Percentiles rank a stretch among this genome's conserved stretches.
These are phyloP conservation scores for Papilio polytes DNA, from an alignment of 1,140 invertebrate genomes.

Conservation along the genomic window DNA sequence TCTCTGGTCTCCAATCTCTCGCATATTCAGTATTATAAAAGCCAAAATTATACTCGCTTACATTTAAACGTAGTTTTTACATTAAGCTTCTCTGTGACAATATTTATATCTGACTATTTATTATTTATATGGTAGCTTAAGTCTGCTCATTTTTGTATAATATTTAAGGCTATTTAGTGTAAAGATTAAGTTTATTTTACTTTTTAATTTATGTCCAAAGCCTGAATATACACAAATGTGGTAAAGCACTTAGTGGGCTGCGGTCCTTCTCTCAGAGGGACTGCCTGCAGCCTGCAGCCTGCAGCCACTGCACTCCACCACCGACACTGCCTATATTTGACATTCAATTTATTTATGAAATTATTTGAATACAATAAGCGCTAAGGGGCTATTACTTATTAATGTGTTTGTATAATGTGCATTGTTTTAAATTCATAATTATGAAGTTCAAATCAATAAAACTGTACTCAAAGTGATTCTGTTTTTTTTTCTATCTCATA, in stretches of 20 bases:
- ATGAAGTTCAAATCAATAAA: neutral
- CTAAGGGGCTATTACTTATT: neutral
- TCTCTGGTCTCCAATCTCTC: neutral
- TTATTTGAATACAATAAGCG: neutral
- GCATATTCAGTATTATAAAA: constrained; percentile 58
- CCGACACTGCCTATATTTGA: neutral
- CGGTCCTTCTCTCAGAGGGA: too few relatives aligned
- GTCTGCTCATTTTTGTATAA: constrained; percentile 42
- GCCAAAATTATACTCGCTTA: constrained; percentile 54
- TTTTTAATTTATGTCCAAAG: neutral
- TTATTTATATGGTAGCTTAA: constrained; percentile 48
- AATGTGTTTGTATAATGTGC: neutral
- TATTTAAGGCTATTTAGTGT: constrained; percentile 16
- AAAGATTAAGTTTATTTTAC: neutral
- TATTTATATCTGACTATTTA: constrained; percentile 54
- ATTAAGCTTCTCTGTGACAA: constrained; percentile 67
- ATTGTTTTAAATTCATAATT: neutral
- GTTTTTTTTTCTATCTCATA: neutral
- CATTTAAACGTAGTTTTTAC: constrained; percentile 41
- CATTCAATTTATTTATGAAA: neutral
- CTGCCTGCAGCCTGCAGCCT: too few relatives aligned
- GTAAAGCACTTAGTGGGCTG: too few relatives aligned
- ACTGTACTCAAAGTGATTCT: neutral
- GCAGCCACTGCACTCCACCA: too few relatives aligned
- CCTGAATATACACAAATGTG: neutral